phyloP scores from a whole-genome alignment of 2,113 vertebrate genomes.

The Xenopus tropicalis region DNA sequence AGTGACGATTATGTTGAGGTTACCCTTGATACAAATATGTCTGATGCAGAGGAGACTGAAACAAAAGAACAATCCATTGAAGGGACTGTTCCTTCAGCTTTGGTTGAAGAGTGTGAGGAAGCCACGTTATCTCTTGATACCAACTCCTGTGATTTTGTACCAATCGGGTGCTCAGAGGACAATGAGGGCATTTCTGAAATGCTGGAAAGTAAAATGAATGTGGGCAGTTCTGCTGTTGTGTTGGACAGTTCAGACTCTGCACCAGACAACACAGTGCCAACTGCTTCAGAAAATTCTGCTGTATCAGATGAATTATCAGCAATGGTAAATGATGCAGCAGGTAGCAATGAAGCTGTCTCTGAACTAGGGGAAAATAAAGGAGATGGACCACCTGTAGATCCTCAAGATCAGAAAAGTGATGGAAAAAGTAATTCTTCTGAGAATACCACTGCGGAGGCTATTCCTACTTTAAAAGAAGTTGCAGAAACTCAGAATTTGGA shows the following conservation, averaged over 20 bases:
- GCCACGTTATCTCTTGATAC: conserved; percentile 42
- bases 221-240: conserved; percentile 56
- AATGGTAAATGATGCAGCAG: neutral
- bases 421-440: conserved; percentile 36
- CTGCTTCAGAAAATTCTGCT: neutral
- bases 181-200: conserved; percentile 50
- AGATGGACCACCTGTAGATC: neutral
- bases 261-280: conserved; percentile 52
- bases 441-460: conserved; percentile 5
- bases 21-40: conserved; percentile 8
- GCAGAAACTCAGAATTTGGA: conserved; percentile 37
- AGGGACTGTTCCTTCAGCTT: conserved; percentile 50
- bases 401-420: conserved; percentile 28
- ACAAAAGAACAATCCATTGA: conserved; percentile 33
- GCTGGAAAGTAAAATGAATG: conserved; percentile 49
- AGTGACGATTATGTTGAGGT: conserved; percentile 27
- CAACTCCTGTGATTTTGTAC: conserved; percentile 46
- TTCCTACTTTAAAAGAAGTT: conserved; percentile 38
- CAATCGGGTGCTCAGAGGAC: conserved; percentile 53
- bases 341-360: neutral
- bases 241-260: conserved; percentile 63
- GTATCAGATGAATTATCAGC: conserved; percentile 1
- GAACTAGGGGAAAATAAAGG: neutral
- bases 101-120: conserved; percentile 37
- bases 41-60: conserved; percentile 40